Percentiles rank a stretch among this genome's conserved stretches.
phyloP scores from a whole-genome alignment of 1,140 invertebrate species.

The Sarcophaga peregrina region DNA sequence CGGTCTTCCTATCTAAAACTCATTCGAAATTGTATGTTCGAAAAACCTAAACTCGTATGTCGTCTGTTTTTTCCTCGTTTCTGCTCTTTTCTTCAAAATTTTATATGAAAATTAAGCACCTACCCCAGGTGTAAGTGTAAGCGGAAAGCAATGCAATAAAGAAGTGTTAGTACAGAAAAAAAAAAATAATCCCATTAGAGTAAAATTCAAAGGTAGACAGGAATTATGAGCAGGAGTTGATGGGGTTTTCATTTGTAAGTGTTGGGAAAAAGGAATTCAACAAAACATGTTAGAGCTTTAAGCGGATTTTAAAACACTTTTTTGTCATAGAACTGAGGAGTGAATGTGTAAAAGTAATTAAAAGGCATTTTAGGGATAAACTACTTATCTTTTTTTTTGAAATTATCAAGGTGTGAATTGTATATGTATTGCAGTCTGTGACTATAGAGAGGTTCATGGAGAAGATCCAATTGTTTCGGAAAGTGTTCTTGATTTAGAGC shows the following conservation, averaged over 20 bases:
- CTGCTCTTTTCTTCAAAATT: neutral
- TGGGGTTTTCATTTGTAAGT: neutral
- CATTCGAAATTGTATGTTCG: too few relatives aligned
- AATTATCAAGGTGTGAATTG: too few relatives aligned
- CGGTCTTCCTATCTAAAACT: too few relatives aligned
- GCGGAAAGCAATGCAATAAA: neutral
- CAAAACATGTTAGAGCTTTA: neutral
- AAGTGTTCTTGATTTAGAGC: too few relatives aligned
- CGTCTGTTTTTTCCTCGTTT: neutral
- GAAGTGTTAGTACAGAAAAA: neutral
- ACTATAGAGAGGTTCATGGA: too few relatives aligned
- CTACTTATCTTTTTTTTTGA: too few relatives aligned
- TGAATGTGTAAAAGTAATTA: too few relatives aligned
- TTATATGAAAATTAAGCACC: neutral
- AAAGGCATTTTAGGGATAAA: too few relatives aligned
- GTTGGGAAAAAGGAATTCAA: neutral
- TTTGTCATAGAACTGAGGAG: too few relatives aligned
- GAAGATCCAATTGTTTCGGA: too few relatives aligned
- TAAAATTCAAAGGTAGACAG: constrained; percentile 16
- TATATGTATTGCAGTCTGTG: too few relatives aligned
- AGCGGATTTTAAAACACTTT: neutral
- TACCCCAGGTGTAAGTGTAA: neutral
- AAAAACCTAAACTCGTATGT: too few relatives aligned
- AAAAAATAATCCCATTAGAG: constrained; percentile 15
- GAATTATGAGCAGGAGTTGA: neutral